These are phyloP conservation scores for Neodiprion virginianus DNA, from an alignment of 1,140 invertebrate genomes.

Conservation along the genomic window DNA sequence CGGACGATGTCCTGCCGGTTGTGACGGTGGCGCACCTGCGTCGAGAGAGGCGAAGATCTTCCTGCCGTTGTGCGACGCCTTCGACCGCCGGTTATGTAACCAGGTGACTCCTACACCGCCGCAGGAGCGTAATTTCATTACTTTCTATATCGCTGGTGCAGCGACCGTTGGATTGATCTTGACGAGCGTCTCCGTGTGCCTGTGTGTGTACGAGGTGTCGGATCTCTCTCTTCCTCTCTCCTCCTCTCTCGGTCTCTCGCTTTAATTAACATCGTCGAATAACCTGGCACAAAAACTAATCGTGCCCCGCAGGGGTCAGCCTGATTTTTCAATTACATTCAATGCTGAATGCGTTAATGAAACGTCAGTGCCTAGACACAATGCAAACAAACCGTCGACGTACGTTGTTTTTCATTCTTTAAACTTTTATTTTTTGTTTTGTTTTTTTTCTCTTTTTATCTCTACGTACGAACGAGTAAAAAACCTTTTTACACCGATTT, in stretches of 20 bases:
- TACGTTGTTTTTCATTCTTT: not conserved
- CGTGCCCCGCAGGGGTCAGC: not conserved
- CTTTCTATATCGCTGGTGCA: not conserved
- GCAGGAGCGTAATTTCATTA: not conserved
- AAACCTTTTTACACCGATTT: too few species aligned
- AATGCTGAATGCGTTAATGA: not conserved
- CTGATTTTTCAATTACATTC: constrained; percentile 5
- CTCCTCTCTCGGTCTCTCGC: not conserved
- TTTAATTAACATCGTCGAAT: constrained; percentile 6
- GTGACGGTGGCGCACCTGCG: too few species aligned
- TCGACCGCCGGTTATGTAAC: not conserved
- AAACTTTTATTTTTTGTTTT: too few species aligned
- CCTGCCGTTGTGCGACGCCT: not conserved
- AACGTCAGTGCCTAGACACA: not conserved
- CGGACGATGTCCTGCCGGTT: not conserved
- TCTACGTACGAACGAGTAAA: too few species aligned
- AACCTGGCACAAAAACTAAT: not conserved
- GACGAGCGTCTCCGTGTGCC: too few species aligned
- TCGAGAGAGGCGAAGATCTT: not conserved
- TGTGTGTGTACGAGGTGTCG: too few species aligned
- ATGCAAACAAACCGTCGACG: not conserved
- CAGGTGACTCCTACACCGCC: not conserved
- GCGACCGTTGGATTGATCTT: too few species aligned
- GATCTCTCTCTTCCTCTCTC: not conserved
- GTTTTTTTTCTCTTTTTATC: too few species aligned